phyloP scores from a whole-genome alignment of 2,113 vertebrate genomes.

The Etheostoma spectabile region DNA sequence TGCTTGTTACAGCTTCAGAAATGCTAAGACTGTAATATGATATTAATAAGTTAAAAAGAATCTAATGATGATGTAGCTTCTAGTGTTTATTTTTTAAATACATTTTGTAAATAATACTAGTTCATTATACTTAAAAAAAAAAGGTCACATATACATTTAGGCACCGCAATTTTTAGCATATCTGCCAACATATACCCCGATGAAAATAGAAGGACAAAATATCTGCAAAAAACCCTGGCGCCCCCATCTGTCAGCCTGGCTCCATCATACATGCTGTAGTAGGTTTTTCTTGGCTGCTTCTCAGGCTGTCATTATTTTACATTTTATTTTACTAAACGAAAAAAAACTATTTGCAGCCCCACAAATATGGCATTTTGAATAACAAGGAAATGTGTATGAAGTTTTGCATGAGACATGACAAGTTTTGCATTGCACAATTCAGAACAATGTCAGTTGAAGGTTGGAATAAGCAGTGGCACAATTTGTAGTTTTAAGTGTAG shows the following conservation, averaged over 20 bases:
- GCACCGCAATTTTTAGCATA: too few relatives aligned
- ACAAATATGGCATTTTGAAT: not conserved
- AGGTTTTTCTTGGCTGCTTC: not conserved
- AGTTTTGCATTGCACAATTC: not conserved
- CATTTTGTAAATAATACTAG: not conserved
- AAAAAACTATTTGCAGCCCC: not conserved
- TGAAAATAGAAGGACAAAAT: not conserved
- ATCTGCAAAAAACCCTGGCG: not conserved
- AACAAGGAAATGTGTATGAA: not conserved
- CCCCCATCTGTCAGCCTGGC: not conserved
- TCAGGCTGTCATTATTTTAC: not conserved
- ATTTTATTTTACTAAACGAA: not conserved
- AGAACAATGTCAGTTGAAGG: not conserved
- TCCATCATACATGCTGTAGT: not conserved
- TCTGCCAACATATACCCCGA: not conserved
- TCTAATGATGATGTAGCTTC: not conserved
- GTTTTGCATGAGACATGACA: not conserved
- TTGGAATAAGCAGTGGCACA: not conserved
- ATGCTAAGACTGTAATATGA: not conserved
- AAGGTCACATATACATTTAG: not conserved
- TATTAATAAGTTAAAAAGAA: not conserved
- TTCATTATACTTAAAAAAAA: not conserved
- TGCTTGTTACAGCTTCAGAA: not conserved
- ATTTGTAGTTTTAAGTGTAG: too few relatives aligned
- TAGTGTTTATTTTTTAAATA: not conserved